Evolutionary conservation across 30 jellyfish, hydroid and myxozoan species (phyloP), one percentile per base, ranked within the genome.

Genomic region (Sanderia malayensis): DNA sequence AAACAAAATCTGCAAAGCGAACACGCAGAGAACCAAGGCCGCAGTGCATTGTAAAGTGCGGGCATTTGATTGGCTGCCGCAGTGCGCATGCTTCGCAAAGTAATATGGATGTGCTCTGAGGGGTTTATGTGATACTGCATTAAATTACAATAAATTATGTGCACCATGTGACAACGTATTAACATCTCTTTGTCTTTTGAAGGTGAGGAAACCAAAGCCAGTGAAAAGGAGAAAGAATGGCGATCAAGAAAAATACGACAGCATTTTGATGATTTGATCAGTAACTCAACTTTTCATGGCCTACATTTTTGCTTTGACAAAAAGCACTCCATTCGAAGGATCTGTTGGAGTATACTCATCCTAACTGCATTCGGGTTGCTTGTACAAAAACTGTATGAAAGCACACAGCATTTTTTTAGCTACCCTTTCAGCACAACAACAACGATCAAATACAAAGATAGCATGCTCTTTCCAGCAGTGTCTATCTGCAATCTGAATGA

Each of bases 341-440:
- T 90, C n/a, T 58, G 80, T 22, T 90, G 97, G 97, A 75, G 89
- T 13, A 21, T 90, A 70, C 20, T 90, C 70, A 74, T 90, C 21
- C 46, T 78, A 23, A 81, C 61, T 37, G 94, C 97, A 4, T 63
- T 90, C 7, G 97, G 95, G 4, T 44, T 90, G 21, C 83, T 90
- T n/a, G 86, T 90, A 37, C 89, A 90, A 60, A 90, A 90, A 60
- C 71, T 90, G 24, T 84, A 83, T 82, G 96, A 79, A 71, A 77
- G 96, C 82, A 80, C 94, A 32, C 73, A 62, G 46, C 85, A 90
- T 46, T 90, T 58, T 57, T 90, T 90, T 29, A 74, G 85, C 46
- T 76, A 74, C 33, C 97, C 97, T 0, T 90, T 90, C 90, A 82
- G 94, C 67, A 83, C 97, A 59, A 83, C 94, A 2, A 90, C 96